Evolutionary conservation across 2,113 vertebrate species (phyloP).

Genomic region (Empidonax traillii): DNA sequence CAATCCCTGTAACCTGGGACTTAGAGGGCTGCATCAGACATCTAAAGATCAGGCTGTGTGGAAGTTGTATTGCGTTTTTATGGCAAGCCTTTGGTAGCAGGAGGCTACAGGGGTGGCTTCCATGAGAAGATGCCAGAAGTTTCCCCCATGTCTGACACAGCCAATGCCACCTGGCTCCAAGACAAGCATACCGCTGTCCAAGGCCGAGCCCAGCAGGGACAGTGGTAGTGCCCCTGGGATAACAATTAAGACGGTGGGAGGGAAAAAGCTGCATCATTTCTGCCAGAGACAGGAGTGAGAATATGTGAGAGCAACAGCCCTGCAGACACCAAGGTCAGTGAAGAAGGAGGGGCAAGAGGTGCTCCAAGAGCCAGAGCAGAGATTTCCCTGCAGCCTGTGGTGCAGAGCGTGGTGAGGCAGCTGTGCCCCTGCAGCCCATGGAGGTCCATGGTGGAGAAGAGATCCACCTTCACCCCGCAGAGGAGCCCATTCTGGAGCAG

Average conservation of each 20-base stretch:
- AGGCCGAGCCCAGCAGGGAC: not conserved
- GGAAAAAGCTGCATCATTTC: not conserved
- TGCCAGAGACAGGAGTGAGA: not conserved
- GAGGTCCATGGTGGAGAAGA: not conserved
- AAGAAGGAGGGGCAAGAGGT: not conserved
- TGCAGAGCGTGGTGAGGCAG: not conserved
- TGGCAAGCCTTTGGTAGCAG: not conserved
- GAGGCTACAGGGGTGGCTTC: not conserved
- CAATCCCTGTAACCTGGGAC: not conserved
- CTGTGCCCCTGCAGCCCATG: not conserved
- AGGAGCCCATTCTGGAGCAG: not conserved
- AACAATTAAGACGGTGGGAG: not conserved
- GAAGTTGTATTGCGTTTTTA: not conserved
- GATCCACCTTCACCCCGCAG: not conserved
- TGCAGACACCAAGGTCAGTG: not conserved
- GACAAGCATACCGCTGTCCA: accelerated
- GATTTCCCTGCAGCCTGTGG: not conserved
- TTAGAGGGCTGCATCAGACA: not conserved
- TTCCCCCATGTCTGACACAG: not conserved
- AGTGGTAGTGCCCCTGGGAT: not conserved
- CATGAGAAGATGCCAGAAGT: not conserved
- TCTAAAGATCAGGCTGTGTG: not conserved
- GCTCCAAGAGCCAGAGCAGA: accelerated
- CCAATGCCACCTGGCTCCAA: not conserved
- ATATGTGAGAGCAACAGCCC: not conserved